Evolutionary conservation across 2,888 invertebrate genomes (phyloP).

Genomic region (Heliothis peltigera): DNA sequence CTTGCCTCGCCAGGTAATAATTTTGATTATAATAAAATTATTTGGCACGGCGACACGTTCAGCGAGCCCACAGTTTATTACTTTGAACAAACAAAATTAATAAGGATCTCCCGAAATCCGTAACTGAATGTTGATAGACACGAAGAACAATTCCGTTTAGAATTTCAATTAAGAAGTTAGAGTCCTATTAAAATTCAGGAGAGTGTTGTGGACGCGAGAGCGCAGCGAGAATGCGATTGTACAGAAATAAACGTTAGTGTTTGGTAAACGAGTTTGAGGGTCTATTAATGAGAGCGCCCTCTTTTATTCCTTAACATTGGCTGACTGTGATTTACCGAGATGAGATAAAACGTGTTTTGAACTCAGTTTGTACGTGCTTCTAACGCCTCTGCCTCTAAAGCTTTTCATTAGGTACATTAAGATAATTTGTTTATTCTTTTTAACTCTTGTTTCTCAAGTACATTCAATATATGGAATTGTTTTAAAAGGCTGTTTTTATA

Average conservation of each 20-base stretch:
- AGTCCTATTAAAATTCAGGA: conserved; percentile 77
- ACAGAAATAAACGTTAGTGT: conserved; percentile 68
- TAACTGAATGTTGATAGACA: conserved; percentile 77
- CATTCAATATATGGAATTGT: conserved; percentile 20
- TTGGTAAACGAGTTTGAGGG: conserved; percentile 66
- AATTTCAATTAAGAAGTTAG: conserved; percentile 82
- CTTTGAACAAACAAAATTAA: conserved; percentile 69
- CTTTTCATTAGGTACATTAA: conserved; percentile 16
- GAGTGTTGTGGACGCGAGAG: conserved; percentile 68
- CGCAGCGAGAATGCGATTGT: conserved; percentile 73
- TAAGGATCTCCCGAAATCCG: conserved; percentile 70
- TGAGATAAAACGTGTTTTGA: conserved; percentile 47
- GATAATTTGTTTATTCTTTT: conserved; percentile 19
- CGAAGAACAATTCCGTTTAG: conserved; percentile 74
- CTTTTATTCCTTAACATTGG: conserved; percentile 48
- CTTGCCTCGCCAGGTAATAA: conserved; percentile 45
- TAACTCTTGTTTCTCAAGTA: conserved; percentile 7
- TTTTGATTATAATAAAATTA: conserved; percentile 54
- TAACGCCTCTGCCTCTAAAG: conserved; percentile 31
- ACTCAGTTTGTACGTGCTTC: conserved; percentile 46
- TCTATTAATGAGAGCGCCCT: conserved; percentile 59
- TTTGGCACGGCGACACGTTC: conserved; percentile 53
- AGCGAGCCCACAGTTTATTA: conserved; percentile 54
- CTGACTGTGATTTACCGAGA: conserved; percentile 52
- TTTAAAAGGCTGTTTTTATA: conserved; percentile 8